Evolutionary conservation across 2,113 vertebrate species (phyloP).

Genomic region (Zosterops pallidus): DNA sequence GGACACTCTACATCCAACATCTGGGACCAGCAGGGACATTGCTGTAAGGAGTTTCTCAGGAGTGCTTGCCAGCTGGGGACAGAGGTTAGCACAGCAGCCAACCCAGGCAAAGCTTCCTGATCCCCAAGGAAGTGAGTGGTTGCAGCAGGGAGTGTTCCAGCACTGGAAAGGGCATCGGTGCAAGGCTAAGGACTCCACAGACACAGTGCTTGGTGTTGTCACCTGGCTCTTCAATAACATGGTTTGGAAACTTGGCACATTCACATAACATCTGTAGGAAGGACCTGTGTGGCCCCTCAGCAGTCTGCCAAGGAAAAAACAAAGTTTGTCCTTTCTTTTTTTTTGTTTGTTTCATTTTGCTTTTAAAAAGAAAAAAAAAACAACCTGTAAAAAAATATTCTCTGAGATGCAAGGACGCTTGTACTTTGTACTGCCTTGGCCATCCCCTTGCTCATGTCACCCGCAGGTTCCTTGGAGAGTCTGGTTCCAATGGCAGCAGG

Average conservation of each 20-base stretch:
- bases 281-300: neutral
- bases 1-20: neutral
- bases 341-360: neutral
- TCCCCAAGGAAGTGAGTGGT: neutral
- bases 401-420: conserved; percentile 60
- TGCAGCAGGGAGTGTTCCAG: neutral
- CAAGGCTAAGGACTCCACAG: neutral
- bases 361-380: conserved; percentile 24
- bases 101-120: neutral
- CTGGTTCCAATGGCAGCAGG: conserved; percentile 50
- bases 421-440: conserved; percentile 50
- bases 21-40: neutral
- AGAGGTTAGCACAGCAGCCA: neutral
- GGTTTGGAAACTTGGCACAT: conserved; percentile 59
- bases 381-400: conserved; percentile 68
- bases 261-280: neutral
- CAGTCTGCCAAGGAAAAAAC: conserved; percentile 15
- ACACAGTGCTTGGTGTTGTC: neutral
- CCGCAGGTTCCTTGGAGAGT: neutral
- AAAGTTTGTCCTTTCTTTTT: neutral
- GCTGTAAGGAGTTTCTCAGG: neutral
- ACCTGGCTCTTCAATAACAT: neutral
- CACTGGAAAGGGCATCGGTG: neutral
- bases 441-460: neutral
- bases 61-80: neutral